Evolutionary conservation across 2,113 vertebrate species (phyloP).

Genomic region (Azemiops feae): DNA sequence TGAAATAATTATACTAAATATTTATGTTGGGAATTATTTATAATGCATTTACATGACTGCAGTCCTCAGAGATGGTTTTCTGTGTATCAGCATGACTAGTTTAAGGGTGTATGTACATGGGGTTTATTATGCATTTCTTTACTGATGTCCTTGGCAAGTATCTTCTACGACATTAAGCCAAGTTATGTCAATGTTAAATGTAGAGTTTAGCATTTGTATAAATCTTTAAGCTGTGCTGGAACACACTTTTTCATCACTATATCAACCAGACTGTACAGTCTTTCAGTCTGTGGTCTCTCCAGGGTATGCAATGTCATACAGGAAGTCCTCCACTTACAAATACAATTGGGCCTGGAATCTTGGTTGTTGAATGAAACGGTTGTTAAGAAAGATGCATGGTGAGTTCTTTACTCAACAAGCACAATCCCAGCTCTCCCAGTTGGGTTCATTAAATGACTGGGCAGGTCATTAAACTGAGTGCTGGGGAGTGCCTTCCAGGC

Average conservation of each 20-base stretch:
- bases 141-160: neutral
- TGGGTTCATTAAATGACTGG: neutral
- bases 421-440: neutral
- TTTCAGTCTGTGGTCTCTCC: neutral
- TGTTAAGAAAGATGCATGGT: neutral
- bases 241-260: neutral
- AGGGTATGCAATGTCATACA: neutral
- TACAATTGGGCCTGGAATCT: neutral
- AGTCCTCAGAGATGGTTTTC: conserved; percentile 9
- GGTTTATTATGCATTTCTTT: neutral
- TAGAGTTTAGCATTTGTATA: neutral
- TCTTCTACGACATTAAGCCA: conserved; percentile 20
- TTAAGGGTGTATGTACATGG: neutral
- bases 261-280: neutral
- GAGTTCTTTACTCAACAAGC: neutral
- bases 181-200: neutral
- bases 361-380: neutral
- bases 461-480: neutral
- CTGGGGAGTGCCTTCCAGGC: neutral
- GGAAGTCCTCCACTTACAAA: neutral
- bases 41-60: conserved; percentile 17
- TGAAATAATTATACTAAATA: neutral
- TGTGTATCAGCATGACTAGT: conserved; percentile 13
- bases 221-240: neutral
- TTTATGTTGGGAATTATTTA: conserved; percentile 20